phyloP scores from a whole-genome alignment of 2,888 invertebrate genomes.

The Bembecia ichneumoniformis region DNA sequence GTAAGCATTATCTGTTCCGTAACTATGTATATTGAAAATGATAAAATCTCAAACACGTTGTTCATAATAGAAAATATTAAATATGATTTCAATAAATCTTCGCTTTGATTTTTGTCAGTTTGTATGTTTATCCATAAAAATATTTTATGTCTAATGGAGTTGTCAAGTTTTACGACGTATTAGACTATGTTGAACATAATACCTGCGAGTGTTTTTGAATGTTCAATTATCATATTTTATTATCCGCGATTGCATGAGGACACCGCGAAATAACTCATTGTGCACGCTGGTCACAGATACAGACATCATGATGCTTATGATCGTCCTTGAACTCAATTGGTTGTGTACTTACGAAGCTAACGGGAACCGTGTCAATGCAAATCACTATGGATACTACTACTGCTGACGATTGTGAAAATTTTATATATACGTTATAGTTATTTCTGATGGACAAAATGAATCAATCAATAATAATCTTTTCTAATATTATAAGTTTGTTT shows the following conservation, averaged over 20 bases:
- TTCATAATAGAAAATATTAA: neutral
- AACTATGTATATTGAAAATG: no score
- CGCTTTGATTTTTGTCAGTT: neutral
- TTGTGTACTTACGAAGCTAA: slow-evolving; percentile 61
- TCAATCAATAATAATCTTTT: no score
- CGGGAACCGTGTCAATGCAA: slow-evolving; percentile 66
- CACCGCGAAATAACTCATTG: slow-evolving; percentile 59
- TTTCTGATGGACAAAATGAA: no score
- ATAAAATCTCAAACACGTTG: no score
- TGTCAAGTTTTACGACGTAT: no score
- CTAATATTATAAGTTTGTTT: no score
- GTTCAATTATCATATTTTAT: slow-evolving; percentile 62
- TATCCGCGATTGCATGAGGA: slow-evolving; percentile 60
- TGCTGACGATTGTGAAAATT: no score
- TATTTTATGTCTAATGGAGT: slow-evolving; percentile 11
- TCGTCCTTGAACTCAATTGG: slow-evolving; percentile 69
- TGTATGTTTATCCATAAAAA: slow-evolving; percentile 15
- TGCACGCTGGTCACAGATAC: slow-evolving; percentile 65
- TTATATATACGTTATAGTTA: no score
- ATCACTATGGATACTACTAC: slow-evolving; percentile 42
- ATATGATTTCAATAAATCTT: neutral
- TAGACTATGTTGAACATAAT: no score
- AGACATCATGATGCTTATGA: slow-evolving; percentile 57
- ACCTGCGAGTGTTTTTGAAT: slow-evolving; percentile 30
- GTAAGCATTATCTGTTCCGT: no score